These are phyloP conservation scores for Marmota flaviventris DNA, from an alignment of 2,113 vertebrate species.

Conservation along the genomic window DNA sequence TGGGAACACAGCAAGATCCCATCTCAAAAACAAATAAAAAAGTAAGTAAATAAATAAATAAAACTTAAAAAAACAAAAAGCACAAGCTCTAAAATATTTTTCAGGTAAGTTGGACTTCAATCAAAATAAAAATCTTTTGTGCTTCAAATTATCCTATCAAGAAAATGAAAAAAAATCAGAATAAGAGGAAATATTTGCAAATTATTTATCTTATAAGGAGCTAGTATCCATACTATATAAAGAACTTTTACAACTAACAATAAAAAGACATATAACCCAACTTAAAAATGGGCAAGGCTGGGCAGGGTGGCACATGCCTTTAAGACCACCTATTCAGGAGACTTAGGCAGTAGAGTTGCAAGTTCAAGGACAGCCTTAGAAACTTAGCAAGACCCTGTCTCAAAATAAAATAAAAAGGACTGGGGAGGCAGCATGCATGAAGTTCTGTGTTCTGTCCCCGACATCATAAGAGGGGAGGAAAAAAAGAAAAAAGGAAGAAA, in stretches of 20 bases:
- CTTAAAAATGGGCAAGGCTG: background rate
- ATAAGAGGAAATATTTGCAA: background rate
- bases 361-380: background rate
- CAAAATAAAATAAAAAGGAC: background rate
- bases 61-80: background rate
- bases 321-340: background rate
- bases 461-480: background rate
- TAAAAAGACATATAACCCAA: background rate
- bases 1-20: background rate
- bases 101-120: background rate
- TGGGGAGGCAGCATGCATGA: background rate
- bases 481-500: background rate
- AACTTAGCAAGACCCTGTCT: background rate
- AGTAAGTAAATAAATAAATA: background rate
- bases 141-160: slow-evolving; percentile 23
- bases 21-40: background rate
- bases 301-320: background rate
- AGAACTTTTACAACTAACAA: background rate
- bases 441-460: background rate
- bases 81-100: background rate
- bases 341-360: background rate
- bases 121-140: slow-evolving; percentile 23
- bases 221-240: background rate
- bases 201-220: background rate
- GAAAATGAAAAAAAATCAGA: background rate